Evolutionary conservation across 1,140 invertebrate genomes (phyloP).

Genomic region (Parapsyche elsis): DNA sequence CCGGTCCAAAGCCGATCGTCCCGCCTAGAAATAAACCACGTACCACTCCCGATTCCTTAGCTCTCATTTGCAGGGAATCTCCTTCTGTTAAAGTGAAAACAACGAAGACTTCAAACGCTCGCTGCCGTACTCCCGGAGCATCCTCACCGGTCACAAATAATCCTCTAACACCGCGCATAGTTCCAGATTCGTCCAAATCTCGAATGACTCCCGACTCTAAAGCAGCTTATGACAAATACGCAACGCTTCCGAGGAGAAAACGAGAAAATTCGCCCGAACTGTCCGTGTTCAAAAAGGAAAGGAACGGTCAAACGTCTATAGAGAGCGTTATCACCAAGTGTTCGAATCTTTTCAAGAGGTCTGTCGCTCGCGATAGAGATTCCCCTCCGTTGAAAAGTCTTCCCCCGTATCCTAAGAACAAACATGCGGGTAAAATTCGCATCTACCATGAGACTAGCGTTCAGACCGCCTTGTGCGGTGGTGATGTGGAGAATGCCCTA

Average conservation of each 20-base stretch:
- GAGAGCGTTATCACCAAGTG: conserved; percentile 58
- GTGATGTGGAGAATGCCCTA: conserved; percentile 77
- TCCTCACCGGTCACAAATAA: conserved; percentile 64
- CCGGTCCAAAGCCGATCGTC: conserved; percentile 66
- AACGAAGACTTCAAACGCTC: conserved; percentile 69
- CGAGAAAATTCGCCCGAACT: conserved; percentile 70
- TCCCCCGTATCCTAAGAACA: conserved; percentile 68
- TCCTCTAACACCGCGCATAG: conserved; percentile 23
- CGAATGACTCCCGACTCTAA: conserved; percentile 65
- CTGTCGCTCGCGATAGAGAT: conserved; percentile 59
- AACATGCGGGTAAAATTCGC: conserved; percentile 67
- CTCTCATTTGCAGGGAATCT: conserved; percentile 65
- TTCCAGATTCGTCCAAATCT: conserved; percentile 58
- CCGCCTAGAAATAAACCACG: conserved; percentile 68
- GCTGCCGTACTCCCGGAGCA: conserved; percentile 72
- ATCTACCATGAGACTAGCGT: conserved; percentile 82
- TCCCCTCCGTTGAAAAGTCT: conserved; percentile 64
- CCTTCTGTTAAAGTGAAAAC: conserved; percentile 66
- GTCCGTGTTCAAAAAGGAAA: conserved; percentile 61
- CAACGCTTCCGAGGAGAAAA: conserved; percentile 78
- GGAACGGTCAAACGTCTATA: conserved; percentile 63
- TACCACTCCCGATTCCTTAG: conserved; percentile 59
- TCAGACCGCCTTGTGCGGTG: conserved; percentile 78
- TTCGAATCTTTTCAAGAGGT: conserved; percentile 62
- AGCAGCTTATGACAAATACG: conserved; percentile 75